A percentile compares a stretch with the other conserved stretches of the same genome.
phyloP scores from a whole-genome alignment of 1,140 invertebrate species.

The Drosophila insularis region DNA sequence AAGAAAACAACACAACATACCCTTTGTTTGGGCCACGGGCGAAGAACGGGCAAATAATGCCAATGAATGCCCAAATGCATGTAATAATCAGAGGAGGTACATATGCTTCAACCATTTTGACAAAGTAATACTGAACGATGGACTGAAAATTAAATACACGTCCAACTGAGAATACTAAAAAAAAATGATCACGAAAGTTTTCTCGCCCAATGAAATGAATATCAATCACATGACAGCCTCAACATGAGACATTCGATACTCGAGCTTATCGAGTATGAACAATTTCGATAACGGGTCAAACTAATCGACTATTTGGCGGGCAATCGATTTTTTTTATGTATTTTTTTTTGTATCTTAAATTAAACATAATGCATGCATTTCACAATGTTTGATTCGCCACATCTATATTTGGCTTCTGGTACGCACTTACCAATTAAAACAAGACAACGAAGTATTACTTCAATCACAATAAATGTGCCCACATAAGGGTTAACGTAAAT shows the following conservation, averaged over 20 bases:
- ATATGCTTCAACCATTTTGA: conserved; percentile 89
- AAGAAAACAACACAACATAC: conserved; percentile 42
- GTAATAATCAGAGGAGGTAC: conserved; percentile 91
- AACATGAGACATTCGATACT: conserved; percentile 24
- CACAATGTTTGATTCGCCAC: no score
- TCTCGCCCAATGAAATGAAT: conserved; percentile 66
- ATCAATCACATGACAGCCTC: conserved; percentile 73
- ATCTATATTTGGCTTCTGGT: no score
- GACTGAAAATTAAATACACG: conserved; percentile 44
- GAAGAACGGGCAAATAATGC: conserved; percentile 92
- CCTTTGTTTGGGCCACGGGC: conserved; percentile 94
- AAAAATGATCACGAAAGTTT: conserved; percentile 59
- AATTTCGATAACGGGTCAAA: no score
- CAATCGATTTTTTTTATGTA: no score
- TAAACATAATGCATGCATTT: no score
- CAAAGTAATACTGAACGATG: conserved; percentile 24
- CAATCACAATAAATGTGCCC: no score
- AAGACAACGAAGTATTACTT: no score
- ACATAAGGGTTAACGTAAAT: no score
- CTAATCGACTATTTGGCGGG: no score
- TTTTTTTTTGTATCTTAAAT: no score
- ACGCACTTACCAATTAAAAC: no score
- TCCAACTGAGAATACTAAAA: conserved; percentile 47
- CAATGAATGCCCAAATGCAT: conserved; percentile 91
- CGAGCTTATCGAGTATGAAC: neutral